Evolutionary conservation across 2,113 vertebrate genomes (phyloP), one percentile per base, ranked within the genome.

Genomic region (Sander vitreus): DNA sequence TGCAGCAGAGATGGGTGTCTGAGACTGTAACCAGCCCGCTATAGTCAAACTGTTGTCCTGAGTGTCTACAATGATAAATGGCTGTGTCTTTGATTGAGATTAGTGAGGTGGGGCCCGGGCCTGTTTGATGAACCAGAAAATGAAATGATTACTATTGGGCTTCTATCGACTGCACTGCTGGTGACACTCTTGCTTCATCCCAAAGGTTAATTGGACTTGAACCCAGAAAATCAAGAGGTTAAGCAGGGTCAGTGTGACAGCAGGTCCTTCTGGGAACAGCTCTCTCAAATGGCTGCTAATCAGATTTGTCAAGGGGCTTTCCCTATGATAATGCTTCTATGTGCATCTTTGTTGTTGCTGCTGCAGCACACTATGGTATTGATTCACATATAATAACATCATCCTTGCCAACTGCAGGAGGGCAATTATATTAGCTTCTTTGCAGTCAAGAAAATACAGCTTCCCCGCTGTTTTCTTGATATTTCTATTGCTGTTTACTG

Each of bases 171-270:
- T 96, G 93, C 95, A 95, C 96, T 96, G 95, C 94, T 95, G 95
- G 95, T 93, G 96, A 95, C 96, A 96, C 96, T 97, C 96, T 95
- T 91, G 93, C 94, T 96, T 94, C 95, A 92, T 94, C 93, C 80
- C 85, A 95, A 95, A 97, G 98, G 98, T 99, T 99, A 99, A 99
- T 99, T 99, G 96, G 96, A 99, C 97, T 98, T 98, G 97, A 99
- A 98, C 98, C 96, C 93, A 91, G 96, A 96, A 97, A 98, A 97
- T 99, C 96, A 97, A 96, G 96, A 97, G 98, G 98, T 99, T 97
- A 96, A 94, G 81, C 93, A 91, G 93, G 97, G 97, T 97, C 97
- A 97, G 73, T 39, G 86, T 84, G 96, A 97, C 97, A 98, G 97
- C 96, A 97, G 96, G 96, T 94, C 93, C 92, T 96, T 96, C 82